Percentiles rank a stretch among this genome's conserved stretches.
These are phyloP conservation scores for Trochalopteron elliotii DNA, from an alignment of 2,113 vertebrate genomes.

Conservation along the genomic window DNA sequence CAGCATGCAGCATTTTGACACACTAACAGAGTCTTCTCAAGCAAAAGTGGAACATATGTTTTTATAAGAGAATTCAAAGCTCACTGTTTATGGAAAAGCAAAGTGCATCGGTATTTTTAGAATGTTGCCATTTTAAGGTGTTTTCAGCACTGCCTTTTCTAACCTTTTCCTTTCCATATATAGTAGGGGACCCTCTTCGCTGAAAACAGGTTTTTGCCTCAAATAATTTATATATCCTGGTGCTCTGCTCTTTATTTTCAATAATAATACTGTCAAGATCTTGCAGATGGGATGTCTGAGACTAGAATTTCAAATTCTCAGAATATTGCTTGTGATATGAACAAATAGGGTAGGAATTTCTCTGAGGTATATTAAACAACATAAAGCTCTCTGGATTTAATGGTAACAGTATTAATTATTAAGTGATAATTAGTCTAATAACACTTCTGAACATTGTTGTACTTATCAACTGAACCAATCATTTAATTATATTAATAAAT, in stretches of 20 bases:
- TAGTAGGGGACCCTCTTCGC: not conserved
- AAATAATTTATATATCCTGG: not conserved
- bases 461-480: not conserved
- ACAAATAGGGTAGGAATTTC: not conserved
- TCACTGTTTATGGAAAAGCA: not conserved
- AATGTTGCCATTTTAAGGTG: not conserved
- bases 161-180: not conserved
- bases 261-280: not conserved
- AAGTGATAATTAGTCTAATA: slow-evolving; percentile 41
- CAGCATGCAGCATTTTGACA: not conserved
- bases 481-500: not conserved
- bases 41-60: not conserved
- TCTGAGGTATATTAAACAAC: not conserved
- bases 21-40: not conserved
- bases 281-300: not conserved
- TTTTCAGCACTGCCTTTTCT: not conserved
- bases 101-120: not conserved
- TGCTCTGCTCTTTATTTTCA: not conserved
- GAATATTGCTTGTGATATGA: not conserved
- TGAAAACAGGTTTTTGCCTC: not conserved
- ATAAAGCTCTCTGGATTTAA: not conserved
- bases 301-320: not conserved
- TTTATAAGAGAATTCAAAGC: not conserved
- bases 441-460: not conserved
- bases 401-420: slow-evolving; percentile 26